phyloP scores from a whole-genome alignment of 1,140 invertebrate genomes.

The Rhyzopertha dominica region DNA sequence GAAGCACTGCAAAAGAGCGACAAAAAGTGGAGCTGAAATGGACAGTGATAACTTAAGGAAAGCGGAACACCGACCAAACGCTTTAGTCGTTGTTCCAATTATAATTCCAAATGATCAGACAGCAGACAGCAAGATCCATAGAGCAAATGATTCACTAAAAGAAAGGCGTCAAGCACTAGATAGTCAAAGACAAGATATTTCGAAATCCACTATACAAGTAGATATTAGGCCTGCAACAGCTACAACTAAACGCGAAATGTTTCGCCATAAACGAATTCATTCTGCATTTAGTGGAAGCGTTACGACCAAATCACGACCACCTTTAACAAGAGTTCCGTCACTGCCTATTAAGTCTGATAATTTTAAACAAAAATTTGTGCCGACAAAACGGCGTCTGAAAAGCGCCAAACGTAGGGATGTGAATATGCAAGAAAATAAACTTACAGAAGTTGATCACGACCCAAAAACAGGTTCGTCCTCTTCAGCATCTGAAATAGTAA shows the following conservation, averaged over 20 bases:
- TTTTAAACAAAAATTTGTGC: conserved; percentile 35
- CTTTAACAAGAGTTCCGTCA: conserved; percentile 35
- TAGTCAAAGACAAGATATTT: conserved; percentile 20
- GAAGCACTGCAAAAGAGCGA: conserved; percentile 31
- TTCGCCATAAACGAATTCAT: conserved; percentile 40
- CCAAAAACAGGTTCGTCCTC: conserved; percentile 20
- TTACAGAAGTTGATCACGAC: conserved; percentile 2
- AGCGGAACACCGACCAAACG: conserved; percentile 9
- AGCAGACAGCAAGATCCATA: background rate
- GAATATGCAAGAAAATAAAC: conserved; percentile 1
- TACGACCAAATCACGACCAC: conserved; percentile 23
- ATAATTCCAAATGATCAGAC: conserved; percentile 20
- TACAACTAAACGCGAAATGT: conserved; percentile 34
- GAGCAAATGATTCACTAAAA: background rate
- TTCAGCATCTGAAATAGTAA: conserved; percentile 46
- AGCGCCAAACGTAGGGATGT: conserved; percentile 12
- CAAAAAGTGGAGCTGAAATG: conserved; percentile 11
- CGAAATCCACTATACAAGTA: conserved; percentile 18
- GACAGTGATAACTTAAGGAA: conserved; percentile 12
- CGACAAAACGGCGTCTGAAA: conserved; percentile 36
- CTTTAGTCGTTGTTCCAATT: conserved; percentile 34
- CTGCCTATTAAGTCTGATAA: conserved; percentile 30
- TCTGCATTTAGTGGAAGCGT: conserved; percentile 35
- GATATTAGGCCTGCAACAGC: conserved; percentile 35
- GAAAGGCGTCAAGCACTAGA: conserved; percentile 7